Evolutionary conservation across 2,113 vertebrate species (phyloP), one percentile per base, ranked within the genome.

Genomic region (Melozone crissalis): DNA sequence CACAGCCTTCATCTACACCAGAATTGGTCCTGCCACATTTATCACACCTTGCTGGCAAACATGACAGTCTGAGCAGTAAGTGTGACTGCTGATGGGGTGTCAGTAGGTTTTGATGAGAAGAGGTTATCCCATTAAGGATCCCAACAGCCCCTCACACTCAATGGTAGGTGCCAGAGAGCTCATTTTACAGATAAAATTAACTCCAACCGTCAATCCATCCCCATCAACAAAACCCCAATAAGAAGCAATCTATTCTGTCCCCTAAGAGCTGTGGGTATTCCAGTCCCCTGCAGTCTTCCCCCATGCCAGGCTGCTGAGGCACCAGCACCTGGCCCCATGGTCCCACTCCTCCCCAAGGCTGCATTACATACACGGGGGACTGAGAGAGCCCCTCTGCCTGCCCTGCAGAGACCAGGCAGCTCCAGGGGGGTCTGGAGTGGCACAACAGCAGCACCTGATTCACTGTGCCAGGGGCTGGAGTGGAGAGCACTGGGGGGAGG

Each of bases 301-400:
- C 66, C 13, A 15, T 26, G 51, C 57, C 41, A 23, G 28, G 6
- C 49, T 31, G 23, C 72, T 4, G 5, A 63, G 74, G 54, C 54
- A 49, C 26, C 37, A 46, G 39, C 41, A 10, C 46, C 19, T 0
- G 0, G 13, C 58, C 12, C 49, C 61, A 11, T 0, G 0, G 28
- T 58, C 66, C 41, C 0, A 0, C 52, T 63, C 41, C 76, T 5
- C 30, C 26, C 61, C 5, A 2, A 35, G 66, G 28, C 78, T 85
- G 86, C 24, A 3, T 28, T 10, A 22, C 1, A 2, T 10, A 24
- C 1, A 2, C 3, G 17, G 35, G 26, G 66, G n/a, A 13, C 39
- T 44, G 8, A 1, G 13, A 63, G 69, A 58, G 22, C n/a, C 55
- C 51, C 82, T 65, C 73, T 1, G 0, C 21, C 68, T 43, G 52